Evolutionary conservation across 2,888 invertebrate genomes (phyloP), one percentile per base, ranked within the genome.

Genomic region (Lepidochitona cinerea): DNA sequence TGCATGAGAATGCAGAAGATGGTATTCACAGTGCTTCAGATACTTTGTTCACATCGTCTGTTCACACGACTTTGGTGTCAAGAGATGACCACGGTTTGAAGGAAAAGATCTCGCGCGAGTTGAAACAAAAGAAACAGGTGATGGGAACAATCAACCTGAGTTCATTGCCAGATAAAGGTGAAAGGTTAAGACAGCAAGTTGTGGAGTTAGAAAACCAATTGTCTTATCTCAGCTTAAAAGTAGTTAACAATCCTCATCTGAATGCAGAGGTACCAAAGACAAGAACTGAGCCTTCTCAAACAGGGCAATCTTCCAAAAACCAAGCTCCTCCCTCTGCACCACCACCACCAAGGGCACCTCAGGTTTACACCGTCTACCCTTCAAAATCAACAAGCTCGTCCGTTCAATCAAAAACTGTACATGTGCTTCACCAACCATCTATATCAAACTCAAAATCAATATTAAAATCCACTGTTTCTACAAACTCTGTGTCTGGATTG

Each of bases 131-230:
- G 59, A 59, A 59, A 84, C 41, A 75, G 35, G 70, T 81, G 23
- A 66, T 82, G 69, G 75, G 80, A 2, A 77, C 75, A 32, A 80
- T 83, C 7, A 84, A 84, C 67, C 75, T 86, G 76, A 82, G 80
- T 0, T 69, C 70, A 23, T 75, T 88, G 12, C 87, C 87, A 33
- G 88, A 88, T 71, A 84, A 84, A 54, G 88, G 88, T 0, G 79
- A 82, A 54, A 82, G 82, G 65, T 75, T 88, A 29, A 70, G 76
- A 32, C 67, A 78, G 1, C 80, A 81, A 49, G 71, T 87, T 4
- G 76, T 81, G 5, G 75, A 78, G 32, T 53, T 85, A 29, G 70
- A 81, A 9, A 73, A 64, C 66, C 67, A 74, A 33, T 69, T 84
- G 29, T 53, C 71, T 36, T 70, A 74, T 4, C 68, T 82, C n/a